Evolutionary conservation across 2,888 invertebrate species (phyloP), one percentile per base, ranked within the genome.

Genomic region (Amblyjoppa fuscipennis): DNA sequence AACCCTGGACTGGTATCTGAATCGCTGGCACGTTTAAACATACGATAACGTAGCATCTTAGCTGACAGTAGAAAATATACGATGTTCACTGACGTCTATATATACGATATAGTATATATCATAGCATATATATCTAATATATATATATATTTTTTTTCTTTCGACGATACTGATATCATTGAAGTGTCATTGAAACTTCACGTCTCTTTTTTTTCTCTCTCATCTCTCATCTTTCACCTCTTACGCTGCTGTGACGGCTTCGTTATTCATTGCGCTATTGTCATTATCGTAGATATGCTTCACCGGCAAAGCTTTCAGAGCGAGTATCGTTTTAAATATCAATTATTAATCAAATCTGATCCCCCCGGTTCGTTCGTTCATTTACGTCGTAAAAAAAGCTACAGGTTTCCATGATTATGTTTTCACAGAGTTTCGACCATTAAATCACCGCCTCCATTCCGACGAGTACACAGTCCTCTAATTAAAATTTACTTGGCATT

Each of bases 191-290:
- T 75, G 74, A 75, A 76, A 85, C 70, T 75, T 79, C 28, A 70
- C 64, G 16, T 64, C 16, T 64, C 45, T 20, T 51, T 81, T 61
- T n/a, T 34, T 53, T 71, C 53, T 53, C n/a, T 51, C 79, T 53
- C 51, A 28, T 41, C 66, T 51, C 45, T 41, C 38, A 20, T 59
- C 41, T 69, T 56, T 45, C 69, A 49, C 25, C 69, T 78, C 56
- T 73, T 73, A 79, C 59, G 73, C 70, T 79, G 78, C 69, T 87
- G 83, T 81, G 84, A 87, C 86, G 87, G 87, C 79, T 85, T 86
- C 84, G 83, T 86, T 85, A 86, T 87, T 79, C 79, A 87, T 88
- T 79, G 86, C 85, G 86, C 87, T 88, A 88, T 88, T 88, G 87
- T 88, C 87, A 81, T 86, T 74, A 84, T 85, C 81, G 81, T 83